Evolutionary conservation across 2,113 vertebrate genomes (phyloP).

Genomic region (Gadus chalcogrammus): DNA sequence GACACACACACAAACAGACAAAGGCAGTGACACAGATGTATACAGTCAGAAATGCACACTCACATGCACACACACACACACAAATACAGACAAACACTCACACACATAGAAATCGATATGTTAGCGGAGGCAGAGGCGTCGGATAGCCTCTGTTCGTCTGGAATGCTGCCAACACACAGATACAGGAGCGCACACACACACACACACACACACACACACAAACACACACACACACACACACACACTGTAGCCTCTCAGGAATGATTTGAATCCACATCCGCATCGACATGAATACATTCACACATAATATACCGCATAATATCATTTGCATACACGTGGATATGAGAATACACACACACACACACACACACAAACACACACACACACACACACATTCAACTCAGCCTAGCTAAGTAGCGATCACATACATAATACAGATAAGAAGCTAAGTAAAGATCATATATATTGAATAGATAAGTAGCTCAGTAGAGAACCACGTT

Average conservation of each 20-base stretch:
- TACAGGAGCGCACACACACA: constrained; percentile 15
- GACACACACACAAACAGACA: constrained; percentile 11
- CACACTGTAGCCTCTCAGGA: too few relatives aligned
- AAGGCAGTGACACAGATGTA: constrained; percentile 9
- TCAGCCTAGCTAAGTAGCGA: constrained; percentile 35
- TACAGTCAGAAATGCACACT: neutral
- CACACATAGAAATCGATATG: constrained; percentile 60
- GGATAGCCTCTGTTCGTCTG: constrained; percentile 59
- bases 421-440: constrained; percentile 8
- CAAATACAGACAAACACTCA: constrained; percentile 7
- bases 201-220: constrained; percentile 30
- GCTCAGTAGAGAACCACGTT: too few relatives aligned
- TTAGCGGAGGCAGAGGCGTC: constrained; percentile 54
- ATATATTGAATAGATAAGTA: too few relatives aligned
- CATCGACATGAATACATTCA: too few relatives aligned
- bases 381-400: constrained; percentile 20
- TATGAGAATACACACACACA: neutral
- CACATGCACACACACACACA: neutral
- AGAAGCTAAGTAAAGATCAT: too few relatives aligned
- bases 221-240: constrained; percentile 32
- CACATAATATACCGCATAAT: too few relatives aligned
- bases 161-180: constrained; percentile 59
- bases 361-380: constrained; percentile 4
- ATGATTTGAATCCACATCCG: too few relatives aligned
- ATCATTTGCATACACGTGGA: neutral